phyloP scores from a whole-genome alignment of 2,797 vertebrate genomes.

The Neosilurus hyrtlii region DNA sequence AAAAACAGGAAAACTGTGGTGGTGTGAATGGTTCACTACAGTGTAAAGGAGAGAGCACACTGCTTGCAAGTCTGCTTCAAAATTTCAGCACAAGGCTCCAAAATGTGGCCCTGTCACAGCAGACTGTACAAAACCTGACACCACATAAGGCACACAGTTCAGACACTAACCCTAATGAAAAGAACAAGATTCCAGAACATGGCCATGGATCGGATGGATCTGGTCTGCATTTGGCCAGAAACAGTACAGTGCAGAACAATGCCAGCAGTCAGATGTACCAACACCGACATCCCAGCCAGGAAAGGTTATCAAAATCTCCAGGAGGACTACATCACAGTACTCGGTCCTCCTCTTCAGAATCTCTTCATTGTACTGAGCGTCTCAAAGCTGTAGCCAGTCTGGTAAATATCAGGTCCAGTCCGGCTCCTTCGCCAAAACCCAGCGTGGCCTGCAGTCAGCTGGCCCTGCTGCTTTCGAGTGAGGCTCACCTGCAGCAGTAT shows the following conservation, averaged over 20 bases:
- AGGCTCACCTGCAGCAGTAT: constrained; percentile 97
- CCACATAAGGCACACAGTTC: constrained; percentile 74
- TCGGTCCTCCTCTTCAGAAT: constrained; percentile 76
- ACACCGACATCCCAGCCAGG: constrained; percentile 75
- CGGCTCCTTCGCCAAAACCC: constrained; percentile 92
- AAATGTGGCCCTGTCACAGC: constrained; percentile 95
- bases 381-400: constrained; percentile 95
- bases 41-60: constrained; percentile 86
- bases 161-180: constrained; percentile 70
- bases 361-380: constrained; percentile 89
- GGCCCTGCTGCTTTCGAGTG: constrained; percentile 95
- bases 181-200: constrained; percentile 79
- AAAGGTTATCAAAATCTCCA: constrained; percentile 85
- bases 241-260: constrained; percentile 88
- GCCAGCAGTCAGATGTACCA: constrained; percentile 77
- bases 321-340: constrained; percentile 76
- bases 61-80: constrained; percentile 95
- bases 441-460: constrained; percentile 96
- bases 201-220: constrained; percentile 76
- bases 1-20: constrained; percentile 83
- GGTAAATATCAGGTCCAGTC: constrained; percentile 94
- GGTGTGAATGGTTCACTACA: constrained; percentile 86
- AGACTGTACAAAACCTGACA: constrained; percentile 82
- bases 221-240: constrained; percentile 89
- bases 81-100: constrained; percentile 97